Evolutionary conservation across 2,113 vertebrate genomes (phyloP).

Genomic region (Nothocercus julius): DNA sequence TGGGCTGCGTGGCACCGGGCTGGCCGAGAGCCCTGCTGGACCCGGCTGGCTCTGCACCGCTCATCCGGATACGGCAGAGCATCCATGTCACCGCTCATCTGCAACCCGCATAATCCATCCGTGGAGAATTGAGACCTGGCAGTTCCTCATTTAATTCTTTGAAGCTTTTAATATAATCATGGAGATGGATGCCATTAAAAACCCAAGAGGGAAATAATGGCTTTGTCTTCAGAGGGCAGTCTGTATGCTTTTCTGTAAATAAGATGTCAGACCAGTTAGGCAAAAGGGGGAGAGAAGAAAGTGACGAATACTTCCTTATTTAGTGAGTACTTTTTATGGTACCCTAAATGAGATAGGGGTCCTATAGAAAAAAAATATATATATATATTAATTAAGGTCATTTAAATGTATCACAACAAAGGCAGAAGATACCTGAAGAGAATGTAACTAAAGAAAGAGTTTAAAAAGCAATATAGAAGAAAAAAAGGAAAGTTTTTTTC

Average conservation of each 20-base stretch:
- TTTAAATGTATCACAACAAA: neutral
- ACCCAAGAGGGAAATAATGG: neutral
- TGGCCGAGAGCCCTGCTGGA: neutral
- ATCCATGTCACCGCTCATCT: neutral
- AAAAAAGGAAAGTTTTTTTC: neutral
- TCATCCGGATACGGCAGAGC: neutral
- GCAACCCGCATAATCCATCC: neutral
- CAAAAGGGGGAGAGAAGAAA: neutral
- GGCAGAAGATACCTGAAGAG: neutral
- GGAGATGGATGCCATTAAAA: neutral
- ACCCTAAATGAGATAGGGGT: neutral
- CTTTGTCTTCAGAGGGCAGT: neutral
- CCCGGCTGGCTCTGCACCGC: neutral
- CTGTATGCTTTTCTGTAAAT: neutral
- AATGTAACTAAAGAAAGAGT: neutral
- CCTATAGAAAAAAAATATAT: neutral
- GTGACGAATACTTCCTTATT: neutral
- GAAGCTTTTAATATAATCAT: neutral
- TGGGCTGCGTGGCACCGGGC: neutral
- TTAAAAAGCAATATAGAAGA: neutral
- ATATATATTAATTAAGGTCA: neutral
- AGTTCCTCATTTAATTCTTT: neutral
- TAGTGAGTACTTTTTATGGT: neutral
- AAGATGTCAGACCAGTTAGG: neutral
- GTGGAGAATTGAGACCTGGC: neutral